phyloP scores from a whole-genome alignment of 2,797 vertebrate genomes.

The Clarias fuscus region DNA sequence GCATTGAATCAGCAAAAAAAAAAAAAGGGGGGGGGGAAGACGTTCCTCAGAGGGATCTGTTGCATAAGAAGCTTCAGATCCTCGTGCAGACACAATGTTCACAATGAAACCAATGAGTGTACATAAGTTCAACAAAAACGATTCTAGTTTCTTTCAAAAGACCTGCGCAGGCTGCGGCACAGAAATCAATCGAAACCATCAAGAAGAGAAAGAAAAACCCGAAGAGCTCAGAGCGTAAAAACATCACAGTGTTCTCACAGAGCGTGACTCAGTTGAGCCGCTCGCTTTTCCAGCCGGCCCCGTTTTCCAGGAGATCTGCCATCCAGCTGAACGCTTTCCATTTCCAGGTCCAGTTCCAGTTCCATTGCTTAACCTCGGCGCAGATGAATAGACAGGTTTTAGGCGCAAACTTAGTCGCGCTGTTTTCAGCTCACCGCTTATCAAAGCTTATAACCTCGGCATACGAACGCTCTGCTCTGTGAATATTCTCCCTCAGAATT shows the following conservation, averaged over 20 bases:
- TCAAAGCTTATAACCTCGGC: background rate
- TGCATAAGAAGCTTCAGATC: constrained; percentile 19
- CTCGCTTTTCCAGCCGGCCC: constrained; percentile 40
- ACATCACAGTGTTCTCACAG: constrained; percentile 31
- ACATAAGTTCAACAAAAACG: background rate
- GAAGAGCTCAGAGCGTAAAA: background rate
- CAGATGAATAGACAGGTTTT: constrained; percentile 5
- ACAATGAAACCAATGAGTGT: background rate
- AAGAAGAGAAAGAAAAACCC: background rate
- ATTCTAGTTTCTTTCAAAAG: background rate
- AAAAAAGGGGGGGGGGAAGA: background rate
- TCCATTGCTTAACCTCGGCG: background rate
- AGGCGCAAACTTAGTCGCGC: too few species aligned
- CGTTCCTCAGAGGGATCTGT: constrained; percentile 11
- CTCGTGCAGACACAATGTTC: background rate
- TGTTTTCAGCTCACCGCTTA: background rate
- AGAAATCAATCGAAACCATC: background rate
- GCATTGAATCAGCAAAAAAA: constrained; percentile 37
- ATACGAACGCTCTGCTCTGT: background rate
- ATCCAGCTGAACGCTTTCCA: constrained; percentile 37
- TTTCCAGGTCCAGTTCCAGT: background rate
- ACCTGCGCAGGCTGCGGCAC: background rate
- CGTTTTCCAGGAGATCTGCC: constrained; percentile 49
- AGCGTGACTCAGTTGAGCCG: constrained; percentile 45
- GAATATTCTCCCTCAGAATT: background rate